Evolutionary conservation across 2,888 invertebrate species (phyloP).

Genomic region (Drosophila mimica): DNA sequence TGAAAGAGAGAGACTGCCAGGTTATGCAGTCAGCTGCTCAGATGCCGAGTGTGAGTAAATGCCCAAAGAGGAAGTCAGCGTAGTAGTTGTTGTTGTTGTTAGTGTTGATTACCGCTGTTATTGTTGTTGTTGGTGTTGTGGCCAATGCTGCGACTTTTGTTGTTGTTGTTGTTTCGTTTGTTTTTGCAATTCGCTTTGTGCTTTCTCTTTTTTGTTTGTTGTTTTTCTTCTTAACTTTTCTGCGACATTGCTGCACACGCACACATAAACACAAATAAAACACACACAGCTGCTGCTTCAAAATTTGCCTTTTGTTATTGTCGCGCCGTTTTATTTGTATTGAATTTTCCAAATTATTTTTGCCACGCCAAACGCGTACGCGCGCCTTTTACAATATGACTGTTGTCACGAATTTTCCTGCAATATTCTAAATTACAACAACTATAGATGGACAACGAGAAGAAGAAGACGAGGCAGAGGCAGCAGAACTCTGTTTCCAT

Average conservation of each 20-base stretch:
- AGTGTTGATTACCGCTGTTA: slow-evolving; percentile 35
- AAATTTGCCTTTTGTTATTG: slow-evolving; percentile 61
- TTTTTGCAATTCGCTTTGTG: slow-evolving; percentile 37
- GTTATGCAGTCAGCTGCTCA: slow-evolving; percentile 52
- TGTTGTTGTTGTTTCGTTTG: slow-evolving; percentile 25
- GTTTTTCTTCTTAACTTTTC: slow-evolving; percentile 39
- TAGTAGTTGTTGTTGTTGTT: slow-evolving; percentile 33
- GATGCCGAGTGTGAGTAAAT: slow-evolving; percentile 47
- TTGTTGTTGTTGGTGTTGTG: slow-evolving; percentile 32
- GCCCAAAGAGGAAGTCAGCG: slow-evolving; percentile 62
- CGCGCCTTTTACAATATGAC: slow-evolving; percentile 45
- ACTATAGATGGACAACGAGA: slow-evolving; percentile 28
- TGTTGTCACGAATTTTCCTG: slow-evolving; percentile 59
- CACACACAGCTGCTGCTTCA: slow-evolving; percentile 50
- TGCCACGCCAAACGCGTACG: slow-evolving; percentile 55
- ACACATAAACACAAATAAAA: slow-evolving; percentile 32
- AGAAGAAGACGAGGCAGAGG: slow-evolving; percentile 4
- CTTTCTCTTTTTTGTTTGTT: slow-evolving; percentile 37
- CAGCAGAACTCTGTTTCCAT: slow-evolving; percentile 60
- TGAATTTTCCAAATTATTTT: slow-evolving; percentile 69
- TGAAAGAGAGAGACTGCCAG: slow-evolving; percentile 9
- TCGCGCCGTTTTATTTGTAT: slow-evolving; percentile 61
- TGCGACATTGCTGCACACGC: slow-evolving; percentile 26
- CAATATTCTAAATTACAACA: slow-evolving; percentile 47
- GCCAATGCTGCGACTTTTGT: slow-evolving; percentile 24